Evolutionary conservation across 2,113 vertebrate species (phyloP), one percentile per base, ranked within the genome.

Genomic region (Psammodynastes pulverulentus): DNA sequence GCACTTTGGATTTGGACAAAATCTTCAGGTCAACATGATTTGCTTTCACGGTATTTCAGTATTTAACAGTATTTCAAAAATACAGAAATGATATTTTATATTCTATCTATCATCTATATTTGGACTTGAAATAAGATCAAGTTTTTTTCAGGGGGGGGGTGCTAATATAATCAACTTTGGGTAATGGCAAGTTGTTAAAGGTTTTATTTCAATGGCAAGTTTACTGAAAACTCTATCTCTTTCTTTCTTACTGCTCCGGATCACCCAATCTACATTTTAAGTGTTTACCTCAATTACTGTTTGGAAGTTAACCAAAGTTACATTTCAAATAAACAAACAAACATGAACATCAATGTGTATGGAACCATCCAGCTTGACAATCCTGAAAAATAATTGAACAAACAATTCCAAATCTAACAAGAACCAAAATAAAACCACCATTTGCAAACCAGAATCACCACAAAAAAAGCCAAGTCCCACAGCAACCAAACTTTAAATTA

Each of bases 371-470:
- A 26, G 92, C 94, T 92, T 93, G 58, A 91, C 84, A 90, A 62
- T 15, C 84, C 67, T 93, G 89, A 23, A 87, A 91, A 87, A 87
- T 52, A 43, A 43, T 39, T 79, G 19, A 79, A 21, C 17, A 9
- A 39, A 79, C 96, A 95, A 94, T 94, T 95, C 94, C 93, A 95
- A 96, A 86, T 15, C 3, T 91, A 94, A 23, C 5, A 93, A 56
- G 92, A 91, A 93, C 93, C 91, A 94, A 92, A 95, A 91, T 21
- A 56, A 88, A 43, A 43, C 23, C 72, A 43, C 21, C 7, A 4
- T 43, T 39, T 2, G 0, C 72, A 43, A 21, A 21, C 34, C 34
- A 79, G 34, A 79, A 79, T 79, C 34, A 43, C 19, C 34, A 79
- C 17, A 79, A 79, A 79, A 5, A 29, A 92, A 87, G 29, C 17